These are phyloP conservation scores for Myripristis jacobus DNA, from an alignment of 2,797 vertebrate species.

Conservation along the genomic window DNA sequence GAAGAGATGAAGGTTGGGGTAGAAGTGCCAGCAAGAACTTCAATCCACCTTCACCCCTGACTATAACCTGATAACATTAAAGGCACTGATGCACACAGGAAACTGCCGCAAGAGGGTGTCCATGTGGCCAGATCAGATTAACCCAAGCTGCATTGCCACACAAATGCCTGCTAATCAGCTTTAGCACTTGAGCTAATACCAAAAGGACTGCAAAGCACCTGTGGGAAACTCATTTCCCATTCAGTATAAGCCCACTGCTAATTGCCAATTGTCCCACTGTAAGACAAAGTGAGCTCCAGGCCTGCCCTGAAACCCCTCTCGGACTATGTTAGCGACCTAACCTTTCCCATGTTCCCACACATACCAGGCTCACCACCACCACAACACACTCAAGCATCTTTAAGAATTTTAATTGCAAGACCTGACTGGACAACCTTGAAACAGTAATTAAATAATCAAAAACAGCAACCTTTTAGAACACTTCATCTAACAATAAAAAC, in stretches of 20 bases:
- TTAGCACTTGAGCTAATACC: conserved; percentile 81
- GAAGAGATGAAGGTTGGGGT: too few species aligned
- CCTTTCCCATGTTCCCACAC: conserved; percentile 58
- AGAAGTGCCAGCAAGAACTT: too few species aligned
- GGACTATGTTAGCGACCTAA: conserved; percentile 42
- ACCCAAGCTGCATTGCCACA: conserved; percentile 68
- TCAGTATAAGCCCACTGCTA: conserved; percentile 64
- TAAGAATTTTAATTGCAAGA: conserved; percentile 36
- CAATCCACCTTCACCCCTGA: too few species aligned
- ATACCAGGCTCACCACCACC: conserved; percentile 48
- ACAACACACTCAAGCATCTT: conserved; percentile 52
- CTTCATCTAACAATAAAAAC: background rate
- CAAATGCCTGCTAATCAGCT: conserved; percentile 80
- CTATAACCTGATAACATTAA: conserved; percentile 5
- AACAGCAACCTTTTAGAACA: background rate
- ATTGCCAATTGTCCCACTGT: conserved; percentile 66
- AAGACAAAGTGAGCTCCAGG: conserved; percentile 64
- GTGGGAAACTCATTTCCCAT: conserved; percentile 77
- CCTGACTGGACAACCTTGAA: conserved; percentile 35
- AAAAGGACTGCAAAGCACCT: conserved; percentile 73
- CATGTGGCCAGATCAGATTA: conserved; percentile 59
- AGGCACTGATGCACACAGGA: conserved; percentile 33
- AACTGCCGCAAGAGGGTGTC: conserved; percentile 38
- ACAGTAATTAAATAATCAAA: conserved; percentile 5
- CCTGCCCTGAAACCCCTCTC: conserved; percentile 48